These are phyloP conservation scores for Terrapene triunguis DNA, from an alignment of 2,113 vertebrate species.

Conservation along the genomic window DNA sequence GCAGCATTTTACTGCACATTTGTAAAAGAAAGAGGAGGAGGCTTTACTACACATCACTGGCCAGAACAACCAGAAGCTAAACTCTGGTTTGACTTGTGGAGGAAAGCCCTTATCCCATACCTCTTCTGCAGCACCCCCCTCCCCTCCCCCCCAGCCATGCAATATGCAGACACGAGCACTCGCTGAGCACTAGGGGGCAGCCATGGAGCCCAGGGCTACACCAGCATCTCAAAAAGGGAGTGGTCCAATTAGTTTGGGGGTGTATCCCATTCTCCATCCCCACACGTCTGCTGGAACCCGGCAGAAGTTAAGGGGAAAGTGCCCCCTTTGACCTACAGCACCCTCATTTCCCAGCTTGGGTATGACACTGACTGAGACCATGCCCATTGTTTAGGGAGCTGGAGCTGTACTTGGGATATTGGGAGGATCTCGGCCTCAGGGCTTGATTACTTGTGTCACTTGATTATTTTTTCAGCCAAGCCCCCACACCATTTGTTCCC, in stretches of 20 bases:
- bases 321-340: not conserved
- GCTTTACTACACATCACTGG: not conserved
- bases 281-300: not conserved
- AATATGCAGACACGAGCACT: not conserved
- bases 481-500: not conserved
- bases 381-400: not conserved
- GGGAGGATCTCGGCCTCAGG: not conserved
- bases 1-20: not conserved
- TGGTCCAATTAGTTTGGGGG: not conserved
- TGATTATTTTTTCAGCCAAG: not conserved
- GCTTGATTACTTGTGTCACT: not conserved
- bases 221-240: not conserved
- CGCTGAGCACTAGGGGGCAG: not conserved
- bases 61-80: not conserved
- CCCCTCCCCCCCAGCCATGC: not conserved
- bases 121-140: slow-evolving; percentile 25
- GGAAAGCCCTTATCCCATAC: not conserved
- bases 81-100: not conserved
- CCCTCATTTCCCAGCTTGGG: not conserved
- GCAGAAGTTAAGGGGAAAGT: not conserved
- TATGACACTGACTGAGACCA: not conserved
- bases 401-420: not conserved
- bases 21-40: not conserved
- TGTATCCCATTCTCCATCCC: not conserved
- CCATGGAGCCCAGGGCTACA: not conserved